phyloP scores from a whole-genome alignment of 2,113 vertebrate species.

The Cettia cetti region DNA sequence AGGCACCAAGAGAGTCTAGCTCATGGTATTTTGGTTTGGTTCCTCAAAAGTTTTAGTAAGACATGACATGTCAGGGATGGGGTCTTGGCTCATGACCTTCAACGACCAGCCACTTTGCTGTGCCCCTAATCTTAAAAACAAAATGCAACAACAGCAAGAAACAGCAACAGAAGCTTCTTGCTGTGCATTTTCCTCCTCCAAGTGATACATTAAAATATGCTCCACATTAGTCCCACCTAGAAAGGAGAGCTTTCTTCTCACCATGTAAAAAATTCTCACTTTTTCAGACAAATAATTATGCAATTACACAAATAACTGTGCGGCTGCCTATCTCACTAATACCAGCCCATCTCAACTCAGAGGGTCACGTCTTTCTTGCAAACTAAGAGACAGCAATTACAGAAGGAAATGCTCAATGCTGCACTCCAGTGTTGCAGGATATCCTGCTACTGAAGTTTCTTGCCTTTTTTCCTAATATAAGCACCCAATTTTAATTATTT shows the following conservation, averaged over 20 bases:
- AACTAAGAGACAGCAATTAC: not conserved
- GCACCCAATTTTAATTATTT: not conserved
- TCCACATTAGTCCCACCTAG: not conserved
- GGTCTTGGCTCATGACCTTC: not conserved
- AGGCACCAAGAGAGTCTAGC: not conserved
- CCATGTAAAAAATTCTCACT: not conserved
- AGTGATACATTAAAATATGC: not conserved
- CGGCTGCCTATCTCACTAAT: not conserved
- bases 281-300: not conserved
- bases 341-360: not conserved
- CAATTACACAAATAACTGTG: not conserved
- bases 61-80: accelerated
- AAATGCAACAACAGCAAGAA: not conserved
- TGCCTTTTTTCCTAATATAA: not conserved
- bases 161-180: not conserved
- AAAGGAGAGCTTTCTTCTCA: not conserved
- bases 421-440: not conserved
- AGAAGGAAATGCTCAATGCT: not conserved
- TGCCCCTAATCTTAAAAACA: not conserved
- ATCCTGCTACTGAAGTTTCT: not conserved
- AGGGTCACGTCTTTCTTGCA: not conserved
- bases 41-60: not conserved
- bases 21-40: not conserved
- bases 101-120: not conserved
- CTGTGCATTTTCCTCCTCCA: not conserved